phyloP scores from a whole-genome alignment of 2,888 invertebrate genomes.

The Amaurobius ferox region DNA sequence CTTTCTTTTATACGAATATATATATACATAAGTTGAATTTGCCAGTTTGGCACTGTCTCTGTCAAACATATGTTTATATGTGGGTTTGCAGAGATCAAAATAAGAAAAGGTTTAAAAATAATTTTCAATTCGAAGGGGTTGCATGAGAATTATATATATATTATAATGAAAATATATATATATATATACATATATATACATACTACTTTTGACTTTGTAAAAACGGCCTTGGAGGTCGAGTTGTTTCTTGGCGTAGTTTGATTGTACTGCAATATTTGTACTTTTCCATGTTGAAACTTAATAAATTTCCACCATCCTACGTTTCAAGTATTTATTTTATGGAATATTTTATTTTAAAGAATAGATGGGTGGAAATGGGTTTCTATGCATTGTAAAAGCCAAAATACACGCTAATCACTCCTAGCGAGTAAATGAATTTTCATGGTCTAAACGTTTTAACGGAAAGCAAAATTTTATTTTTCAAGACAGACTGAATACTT shows the following conservation, averaged over 20 bases:
- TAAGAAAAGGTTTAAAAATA: constrained; percentile 61
- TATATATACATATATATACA: constrained; percentile 70
- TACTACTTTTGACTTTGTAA: constrained; percentile 73
- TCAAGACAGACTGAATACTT: too few relatives aligned
- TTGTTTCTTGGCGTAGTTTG: constrained; percentile 76
- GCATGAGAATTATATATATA: constrained; percentile 72
- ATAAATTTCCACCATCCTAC: constrained; percentile 76
- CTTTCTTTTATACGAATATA: constrained; percentile 70
- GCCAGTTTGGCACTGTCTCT: constrained; percentile 65
- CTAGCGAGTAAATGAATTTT: too few relatives aligned
- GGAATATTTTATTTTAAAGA: too few relatives aligned
- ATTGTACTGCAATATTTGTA: constrained; percentile 82
- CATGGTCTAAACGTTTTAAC: too few relatives aligned
- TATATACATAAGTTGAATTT: constrained; percentile 71
- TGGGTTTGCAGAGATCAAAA: constrained; percentile 63
- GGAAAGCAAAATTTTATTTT: too few relatives aligned
- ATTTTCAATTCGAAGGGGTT: constrained; percentile 71
- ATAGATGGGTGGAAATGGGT: too few relatives aligned
- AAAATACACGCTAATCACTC: too few relatives aligned
- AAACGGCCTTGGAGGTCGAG: constrained; percentile 66
- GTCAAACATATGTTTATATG: constrained; percentile 56
- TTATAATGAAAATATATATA: constrained; percentile 57
- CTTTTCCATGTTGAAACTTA: constrained; percentile 82
- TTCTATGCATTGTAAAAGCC: too few relatives aligned
- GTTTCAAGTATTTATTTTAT: not conserved